Base-by-base conservation (phyloP, 2,113 vertebrate genomes). In the Gymnocephalus cernua region DNA sequence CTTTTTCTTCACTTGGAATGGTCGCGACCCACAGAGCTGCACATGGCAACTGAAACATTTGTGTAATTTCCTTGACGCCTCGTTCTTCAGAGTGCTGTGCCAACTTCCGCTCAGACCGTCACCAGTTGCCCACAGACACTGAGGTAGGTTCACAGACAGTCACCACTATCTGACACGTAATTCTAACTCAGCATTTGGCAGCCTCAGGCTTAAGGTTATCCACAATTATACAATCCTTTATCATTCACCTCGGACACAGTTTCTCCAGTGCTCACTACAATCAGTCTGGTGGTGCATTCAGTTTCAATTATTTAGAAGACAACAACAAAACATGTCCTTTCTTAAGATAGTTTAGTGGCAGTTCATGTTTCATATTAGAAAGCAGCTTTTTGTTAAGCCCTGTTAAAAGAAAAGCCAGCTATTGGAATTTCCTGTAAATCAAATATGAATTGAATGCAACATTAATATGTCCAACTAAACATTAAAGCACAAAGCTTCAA, bases 21-120 rank as follows among this genome's bases (percentile, higher is more conserved):
- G 29, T 32, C 29, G 4, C 35, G 35, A 38, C 35, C 9, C 2
- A 38, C 9, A 38, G 38, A 38, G 35, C 38, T 38, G 38, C 9
- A 38, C 1, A 38, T 10, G 9, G 38, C 9, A 2, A 9, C 9
- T 38, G 38, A 38, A 38, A 38, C 35, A 38, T 9, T 38, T 38
- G 58, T 61, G 18, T 76, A 0, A 2, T 67, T 77, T 81, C 15
- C 85, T 93, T 92, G 48, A 94, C 84, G 56, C 13, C 1, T 45
- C 35, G 65, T 10, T 9, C 41, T 63, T 38, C 80, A 99, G 97
- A 62, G 11, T 62, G 80, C 94, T 0, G 3, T 88, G 58, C 88
- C 93, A 8, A 93, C 94, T 29, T 95, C 95, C 38, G 89, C 77
- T n/a, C 85, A 89, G n/a, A 53, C 85, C 18, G 38, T 67, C 48